These are phyloP conservation scores for Phthorimaea operculella DNA, from an alignment of 1,140 invertebrate species.

Conservation along the genomic window DNA sequence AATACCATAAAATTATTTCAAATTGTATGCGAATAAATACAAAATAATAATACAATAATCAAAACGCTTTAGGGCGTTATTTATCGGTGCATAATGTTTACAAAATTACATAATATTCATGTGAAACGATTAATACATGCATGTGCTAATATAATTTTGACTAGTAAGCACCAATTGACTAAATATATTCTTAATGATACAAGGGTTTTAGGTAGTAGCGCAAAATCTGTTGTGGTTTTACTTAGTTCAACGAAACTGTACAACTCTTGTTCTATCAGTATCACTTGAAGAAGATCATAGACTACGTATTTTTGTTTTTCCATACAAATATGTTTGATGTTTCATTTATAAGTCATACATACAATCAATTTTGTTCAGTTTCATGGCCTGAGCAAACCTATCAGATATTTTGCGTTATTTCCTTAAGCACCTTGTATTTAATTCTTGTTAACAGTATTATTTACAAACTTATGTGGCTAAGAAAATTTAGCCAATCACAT, in stretches of 20 bases:
- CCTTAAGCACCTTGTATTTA: no score
- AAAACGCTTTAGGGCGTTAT: neutral
- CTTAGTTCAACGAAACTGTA: no score
- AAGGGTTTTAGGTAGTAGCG: no score
- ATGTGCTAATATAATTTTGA: conserved; percentile 66
- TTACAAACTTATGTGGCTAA: conserved; percentile 52
- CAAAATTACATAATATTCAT: neutral
- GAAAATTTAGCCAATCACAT: conserved; percentile 58
- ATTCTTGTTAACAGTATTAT: conserved; percentile 45
- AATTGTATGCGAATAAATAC: neutral
- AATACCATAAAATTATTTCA: no score
- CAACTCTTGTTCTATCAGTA: no score
- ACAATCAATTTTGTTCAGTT: no score
- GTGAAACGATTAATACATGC: conserved; percentile 11
- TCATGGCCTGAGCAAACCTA: no score
- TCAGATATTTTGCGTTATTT: no score
- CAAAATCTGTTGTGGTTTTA: no score
- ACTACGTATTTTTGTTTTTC: no score
- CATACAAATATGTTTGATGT: conserved; percentile 1
- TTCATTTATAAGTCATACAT: no score
- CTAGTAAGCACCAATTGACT: conserved; percentile 67
- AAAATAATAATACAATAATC: neutral
- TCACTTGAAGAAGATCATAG: no score
- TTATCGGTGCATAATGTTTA: neutral
- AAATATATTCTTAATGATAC: conserved; percentile 31